These are phyloP conservation scores for Torymus tubicola DNA, from an alignment of 2,888 invertebrate species.

Conservation along the genomic window DNA sequence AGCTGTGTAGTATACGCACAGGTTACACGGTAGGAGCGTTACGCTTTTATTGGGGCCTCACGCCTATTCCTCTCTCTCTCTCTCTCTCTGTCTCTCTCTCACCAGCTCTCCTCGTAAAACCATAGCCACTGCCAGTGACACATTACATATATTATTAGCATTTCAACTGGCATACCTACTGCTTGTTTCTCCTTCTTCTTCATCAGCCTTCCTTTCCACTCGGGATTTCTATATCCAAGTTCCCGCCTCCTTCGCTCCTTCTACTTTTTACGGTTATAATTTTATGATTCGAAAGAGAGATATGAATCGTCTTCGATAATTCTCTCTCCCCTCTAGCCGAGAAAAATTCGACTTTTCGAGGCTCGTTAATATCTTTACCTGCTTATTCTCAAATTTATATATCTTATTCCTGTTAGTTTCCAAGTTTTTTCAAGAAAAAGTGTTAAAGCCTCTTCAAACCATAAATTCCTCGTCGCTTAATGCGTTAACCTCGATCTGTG, in stretches of 20 bases:
- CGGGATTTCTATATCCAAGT: background rate
- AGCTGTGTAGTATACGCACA: too few relatives aligned
- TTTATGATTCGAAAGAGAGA: slow-evolving; percentile 39
- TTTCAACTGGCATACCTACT: slow-evolving; percentile 19
- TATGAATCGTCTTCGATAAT: slow-evolving; percentile 28
- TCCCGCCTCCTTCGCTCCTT: background rate
- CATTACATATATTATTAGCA: slow-evolving; percentile 32
- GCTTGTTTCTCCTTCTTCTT: slow-evolving; percentile 1
- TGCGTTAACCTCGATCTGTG: slow-evolving; percentile 38
- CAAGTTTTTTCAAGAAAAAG: slow-evolving; percentile 40
- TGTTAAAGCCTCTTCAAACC: slow-evolving; percentile 40
- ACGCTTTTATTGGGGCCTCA: slow-evolving; percentile 39
- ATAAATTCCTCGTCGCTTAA: slow-evolving; percentile 50
- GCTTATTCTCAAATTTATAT: slow-evolving; percentile 49
- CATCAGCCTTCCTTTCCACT: background rate
- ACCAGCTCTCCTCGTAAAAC: too few relatives aligned
- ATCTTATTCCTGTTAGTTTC: slow-evolving; percentile 40
- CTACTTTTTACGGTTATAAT: slow-evolving; percentile 52
- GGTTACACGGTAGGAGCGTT: slow-evolving; percentile 22
- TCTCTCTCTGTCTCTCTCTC: too few relatives aligned
- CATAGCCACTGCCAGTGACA: background rate
- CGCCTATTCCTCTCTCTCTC: too few relatives aligned
- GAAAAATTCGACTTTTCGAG: slow-evolving; percentile 15
- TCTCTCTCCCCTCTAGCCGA: background rate
- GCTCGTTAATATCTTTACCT: slow-evolving; percentile 37